Percentiles rank a stretch among this genome's conserved stretches.
Conservation (phyloP, 2,797 vertebrate species). For the Fistularia commersonii region DNA sequence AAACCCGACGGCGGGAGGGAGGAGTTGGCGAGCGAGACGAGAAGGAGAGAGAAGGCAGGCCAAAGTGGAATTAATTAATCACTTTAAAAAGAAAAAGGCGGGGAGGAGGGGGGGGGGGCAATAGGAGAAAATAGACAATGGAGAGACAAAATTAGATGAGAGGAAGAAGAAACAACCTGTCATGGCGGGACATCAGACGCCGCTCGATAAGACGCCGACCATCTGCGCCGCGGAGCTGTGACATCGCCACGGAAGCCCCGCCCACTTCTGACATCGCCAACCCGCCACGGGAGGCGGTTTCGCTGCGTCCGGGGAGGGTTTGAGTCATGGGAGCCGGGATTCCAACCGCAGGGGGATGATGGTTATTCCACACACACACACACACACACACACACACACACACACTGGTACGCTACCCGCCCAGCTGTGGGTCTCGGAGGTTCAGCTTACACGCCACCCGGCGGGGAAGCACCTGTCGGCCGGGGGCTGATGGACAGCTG, state of each 20-base stretch:
- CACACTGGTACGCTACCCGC: too few relatives aligned
- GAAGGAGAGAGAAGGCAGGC: conserved; percentile 37
- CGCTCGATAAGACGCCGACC: conserved; percentile 59
- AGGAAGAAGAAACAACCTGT: conserved; percentile 52
- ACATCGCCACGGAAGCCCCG: too few relatives aligned
- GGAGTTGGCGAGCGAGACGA: conserved; percentile 44
- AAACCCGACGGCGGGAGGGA: conserved; percentile 44
- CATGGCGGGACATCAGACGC: conserved; percentile 51
- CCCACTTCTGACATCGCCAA: conserved; percentile 63
- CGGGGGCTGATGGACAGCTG: conserved; percentile 58
- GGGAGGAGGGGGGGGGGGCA: too few relatives aligned
- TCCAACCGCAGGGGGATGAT: conserved; percentile 31
- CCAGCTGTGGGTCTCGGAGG: conserved; percentile 61
- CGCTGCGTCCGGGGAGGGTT: conserved; percentile 35
- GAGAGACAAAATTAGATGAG: conserved; percentile 54
- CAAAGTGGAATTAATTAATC: conserved; percentile 9
- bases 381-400: not conserved
- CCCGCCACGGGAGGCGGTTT: conserved; percentile 37
- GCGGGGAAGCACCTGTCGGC: conserved; percentile 32
- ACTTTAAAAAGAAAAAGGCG: too few relatives aligned
- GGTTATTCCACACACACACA: too few relatives aligned
- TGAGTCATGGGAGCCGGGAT: conserved; percentile 54
- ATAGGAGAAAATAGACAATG: conserved; percentile 52
- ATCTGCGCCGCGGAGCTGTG: conserved; percentile 73
- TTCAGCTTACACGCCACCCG: conserved; percentile 32